A percentile compares a stretch with the other conserved stretches of the same genome.
Evolutionary conservation across 2,888 invertebrate species (phyloP).

Genomic region (Melanchra persicariae): DNA sequence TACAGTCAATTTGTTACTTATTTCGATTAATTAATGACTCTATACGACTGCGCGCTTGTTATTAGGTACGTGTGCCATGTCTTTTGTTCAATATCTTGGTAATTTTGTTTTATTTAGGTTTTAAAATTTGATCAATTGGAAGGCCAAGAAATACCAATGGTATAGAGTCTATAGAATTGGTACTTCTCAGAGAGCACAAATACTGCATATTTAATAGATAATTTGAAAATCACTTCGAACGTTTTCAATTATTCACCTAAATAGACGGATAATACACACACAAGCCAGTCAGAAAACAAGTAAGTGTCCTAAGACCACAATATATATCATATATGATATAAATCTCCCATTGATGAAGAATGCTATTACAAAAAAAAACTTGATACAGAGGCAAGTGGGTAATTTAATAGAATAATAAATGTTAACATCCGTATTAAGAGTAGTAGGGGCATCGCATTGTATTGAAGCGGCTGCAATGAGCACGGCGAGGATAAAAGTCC

Average conservation of each 20-base stretch:
- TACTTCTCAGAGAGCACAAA: too few species aligned
- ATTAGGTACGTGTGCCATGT: not conserved
- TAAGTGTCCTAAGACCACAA: conserved; percentile 9
- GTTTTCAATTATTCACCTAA: not conserved
- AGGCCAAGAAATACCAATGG: too few species aligned
- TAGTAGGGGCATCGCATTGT: conserved; percentile 85
- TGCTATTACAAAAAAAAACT: conserved; percentile 57
- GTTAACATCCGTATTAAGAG: conserved; percentile 89
- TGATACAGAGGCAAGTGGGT: conserved; percentile 62
- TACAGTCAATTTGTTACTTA: conserved; percentile 23
- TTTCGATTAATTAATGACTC: conserved; percentile 27
- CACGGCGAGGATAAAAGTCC: conserved; percentile 80
- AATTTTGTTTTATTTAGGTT: not conserved
- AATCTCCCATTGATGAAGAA: conserved; percentile 55
- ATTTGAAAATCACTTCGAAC: too few species aligned
- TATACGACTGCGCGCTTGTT: not conserved
- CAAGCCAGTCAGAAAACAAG: not conserved
- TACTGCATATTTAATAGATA: not conserved
- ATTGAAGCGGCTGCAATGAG: conserved; percentile 84
- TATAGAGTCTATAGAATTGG: too few species aligned
- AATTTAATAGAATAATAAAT: conserved; percentile 87
- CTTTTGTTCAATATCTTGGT: not conserved
- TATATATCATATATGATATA: too few species aligned
- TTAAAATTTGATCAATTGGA: not conserved
- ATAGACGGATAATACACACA: not conserved